These are phyloP conservation scores for Columba guinea DNA, from an alignment of 2,797 vertebrate species.

Conservation along the genomic window DNA sequence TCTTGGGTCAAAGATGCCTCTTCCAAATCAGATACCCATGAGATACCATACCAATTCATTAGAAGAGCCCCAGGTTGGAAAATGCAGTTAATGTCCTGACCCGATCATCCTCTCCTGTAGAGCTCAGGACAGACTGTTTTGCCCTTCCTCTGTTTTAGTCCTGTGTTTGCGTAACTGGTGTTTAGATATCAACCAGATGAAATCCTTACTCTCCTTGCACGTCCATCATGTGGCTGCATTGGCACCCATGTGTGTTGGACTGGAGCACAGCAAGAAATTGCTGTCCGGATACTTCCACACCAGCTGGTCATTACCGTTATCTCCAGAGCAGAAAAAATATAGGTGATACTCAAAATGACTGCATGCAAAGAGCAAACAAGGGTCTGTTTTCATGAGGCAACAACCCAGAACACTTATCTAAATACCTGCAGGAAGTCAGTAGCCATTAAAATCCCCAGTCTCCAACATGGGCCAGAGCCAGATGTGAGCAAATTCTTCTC, in stretches of 20 bases:
- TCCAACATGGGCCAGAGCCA: conserved; percentile 18
- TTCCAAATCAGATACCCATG: neutral
- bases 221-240: neutral
- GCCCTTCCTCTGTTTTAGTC: neutral
- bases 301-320: neutral
- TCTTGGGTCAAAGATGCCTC: neutral
- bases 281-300: neutral
- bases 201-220: neutral
- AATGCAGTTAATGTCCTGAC: neutral
- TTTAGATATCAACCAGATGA: neutral
- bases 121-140: neutral
- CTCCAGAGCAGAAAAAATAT: neutral
- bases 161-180: neutral
- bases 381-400: neutral
- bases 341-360: neutral
- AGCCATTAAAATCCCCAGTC: conserved; percentile 6
- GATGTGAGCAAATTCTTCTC: conserved; percentile 37
- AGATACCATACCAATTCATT: neutral
- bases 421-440: conserved; percentile 11
- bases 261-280: neutral
- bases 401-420: neutral
- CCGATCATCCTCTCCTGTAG: neutral
- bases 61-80: neutral
- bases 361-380: neutral
- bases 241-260: neutral